Evolutionary conservation across 2,888 invertebrate genomes (phyloP).

Genomic region (Mythimna impura): DNA sequence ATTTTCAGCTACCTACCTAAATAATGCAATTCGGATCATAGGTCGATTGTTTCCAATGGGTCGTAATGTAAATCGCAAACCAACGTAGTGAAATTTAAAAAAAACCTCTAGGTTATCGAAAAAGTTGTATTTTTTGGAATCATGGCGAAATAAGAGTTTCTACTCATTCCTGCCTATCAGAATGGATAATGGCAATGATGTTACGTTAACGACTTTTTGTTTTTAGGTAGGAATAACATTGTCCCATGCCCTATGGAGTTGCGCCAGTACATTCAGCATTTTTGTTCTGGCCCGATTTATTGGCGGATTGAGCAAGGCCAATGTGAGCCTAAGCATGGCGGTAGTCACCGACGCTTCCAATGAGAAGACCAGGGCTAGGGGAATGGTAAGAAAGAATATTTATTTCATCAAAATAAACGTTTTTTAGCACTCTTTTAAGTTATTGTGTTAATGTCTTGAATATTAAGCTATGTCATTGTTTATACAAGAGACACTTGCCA

Average conservation of each 20-base stretch:
- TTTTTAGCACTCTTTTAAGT: neutral
- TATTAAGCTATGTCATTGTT: slow-evolving; percentile 1
- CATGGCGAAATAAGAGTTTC: neutral
- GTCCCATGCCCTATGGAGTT: slow-evolving; percentile 97
- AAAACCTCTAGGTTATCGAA: no score
- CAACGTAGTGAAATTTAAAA: no score
- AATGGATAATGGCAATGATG: neutral
- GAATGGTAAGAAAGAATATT: slow-evolving; percentile 93
- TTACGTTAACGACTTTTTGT: slow-evolving; percentile 7
- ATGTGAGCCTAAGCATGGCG: slow-evolving; percentile 98
- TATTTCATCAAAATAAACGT: no score
- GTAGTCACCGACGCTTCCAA: slow-evolving; percentile 98
- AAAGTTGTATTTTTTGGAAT: neutral
- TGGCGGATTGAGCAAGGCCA: slow-evolving; percentile 99
- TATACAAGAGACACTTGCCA: slow-evolving; percentile 17
- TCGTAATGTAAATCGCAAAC: no score
- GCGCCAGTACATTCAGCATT: slow-evolving; percentile 95
- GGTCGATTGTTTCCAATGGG: neutral
- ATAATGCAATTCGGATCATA: neutral
- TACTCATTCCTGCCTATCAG: neutral
- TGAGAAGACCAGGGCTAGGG: slow-evolving; percentile 95
- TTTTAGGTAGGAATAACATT: slow-evolving; percentile 94
- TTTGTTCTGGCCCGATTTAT: slow-evolving; percentile 98
- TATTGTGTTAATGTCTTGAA: neutral
- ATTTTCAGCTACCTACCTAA: neutral